phyloP scores from a whole-genome alignment of 2,888 invertebrate species.

The Oligia strigilis region DNA sequence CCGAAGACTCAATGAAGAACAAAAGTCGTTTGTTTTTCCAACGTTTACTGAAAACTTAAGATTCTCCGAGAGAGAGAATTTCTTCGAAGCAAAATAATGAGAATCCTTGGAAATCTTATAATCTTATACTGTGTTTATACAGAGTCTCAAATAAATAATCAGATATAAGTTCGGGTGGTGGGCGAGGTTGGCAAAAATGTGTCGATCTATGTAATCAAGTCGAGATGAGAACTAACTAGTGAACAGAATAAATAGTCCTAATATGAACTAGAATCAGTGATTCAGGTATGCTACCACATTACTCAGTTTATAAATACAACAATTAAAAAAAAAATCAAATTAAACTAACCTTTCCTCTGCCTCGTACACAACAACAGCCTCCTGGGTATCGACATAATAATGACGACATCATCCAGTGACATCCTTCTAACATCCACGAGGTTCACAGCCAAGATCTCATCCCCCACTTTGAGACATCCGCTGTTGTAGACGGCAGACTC shows the following conservation, averaged over 20 bases:
- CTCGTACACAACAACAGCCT: constrained; percentile 98
- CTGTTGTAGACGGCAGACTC: constrained; percentile 99
- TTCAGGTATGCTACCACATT: not conserved
- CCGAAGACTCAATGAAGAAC: too few relatives aligned
- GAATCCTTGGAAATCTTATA: too few relatives aligned
- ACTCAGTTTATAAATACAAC: not conserved
- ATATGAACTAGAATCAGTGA: not conserved
- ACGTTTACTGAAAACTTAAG: not conserved
- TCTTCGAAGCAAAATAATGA: not conserved
- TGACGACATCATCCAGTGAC: constrained; percentile 99
- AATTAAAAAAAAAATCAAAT: not conserved
- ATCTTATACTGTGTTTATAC: not conserved
- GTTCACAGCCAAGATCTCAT: constrained; percentile 99
- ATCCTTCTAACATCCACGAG: constrained; percentile 99
- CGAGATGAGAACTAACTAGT: not conserved
- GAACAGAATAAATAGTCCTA: not conserved
- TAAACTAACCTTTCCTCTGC: constrained; percentile 92
- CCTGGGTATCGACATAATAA: constrained; percentile 99
- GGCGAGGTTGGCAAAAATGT: not conserved
- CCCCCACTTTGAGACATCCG: constrained; percentile 98
- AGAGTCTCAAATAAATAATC: not conserved
- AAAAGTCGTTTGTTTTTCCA: too few relatives aligned
- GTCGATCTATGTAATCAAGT: not conserved
- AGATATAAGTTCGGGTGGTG: not conserved
- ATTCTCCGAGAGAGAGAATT: not conserved